Base-by-base conservation (phyloP, 2,888 invertebrate species). In the Phragmatobia fuliginosa region DNA sequence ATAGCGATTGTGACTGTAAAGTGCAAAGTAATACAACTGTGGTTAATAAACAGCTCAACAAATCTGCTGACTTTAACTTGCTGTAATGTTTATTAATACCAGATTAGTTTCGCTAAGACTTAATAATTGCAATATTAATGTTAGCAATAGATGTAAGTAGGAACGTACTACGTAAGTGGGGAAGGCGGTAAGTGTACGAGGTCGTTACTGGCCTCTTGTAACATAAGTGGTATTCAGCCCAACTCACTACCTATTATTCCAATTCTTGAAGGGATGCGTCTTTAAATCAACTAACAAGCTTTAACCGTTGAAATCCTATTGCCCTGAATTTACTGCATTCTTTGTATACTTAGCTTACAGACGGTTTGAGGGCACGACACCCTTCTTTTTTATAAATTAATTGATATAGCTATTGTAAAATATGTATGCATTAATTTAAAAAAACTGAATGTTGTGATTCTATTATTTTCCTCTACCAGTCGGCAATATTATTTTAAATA, bases 101-200 rank as follows among this genome's bases (percentile, higher is more conserved):
- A 62, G 38, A 41, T 62, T 21, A 62, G 41, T 33, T 63, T 33
- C 56, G 56, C 28, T 56, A 56, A 56, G n/a, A 14, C 63, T 32
- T 45, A 16, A 49, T 66, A 69, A 63, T 45, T 69, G 60, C 66
- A 67, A 62, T 59, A 52, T 31, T 61, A 74, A 59, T 66, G 66
- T 67, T 66, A 67, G 72, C 58, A 25, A 25, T 36, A 10, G 41
- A 41, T 41, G 72, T 77, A 77, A 74, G 45, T 63, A 49, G n/a
- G 63, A n/a, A 38, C 56, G 49, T 33, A 38, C 36, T 1, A n/a
- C 32, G n/a, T 45, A 73, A 74, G 72, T 73, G 62, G 77, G 77
- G 74, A 84, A 87, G 81, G 84, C 79, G 87, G 85, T 83, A 85
- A 87, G 83, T 85, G 82, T 88, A 83, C 84, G 83, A 87, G 83